Conservation (phyloP, 2,113 vertebrate species). For the Syrrhaptes paradoxus region DNA sequence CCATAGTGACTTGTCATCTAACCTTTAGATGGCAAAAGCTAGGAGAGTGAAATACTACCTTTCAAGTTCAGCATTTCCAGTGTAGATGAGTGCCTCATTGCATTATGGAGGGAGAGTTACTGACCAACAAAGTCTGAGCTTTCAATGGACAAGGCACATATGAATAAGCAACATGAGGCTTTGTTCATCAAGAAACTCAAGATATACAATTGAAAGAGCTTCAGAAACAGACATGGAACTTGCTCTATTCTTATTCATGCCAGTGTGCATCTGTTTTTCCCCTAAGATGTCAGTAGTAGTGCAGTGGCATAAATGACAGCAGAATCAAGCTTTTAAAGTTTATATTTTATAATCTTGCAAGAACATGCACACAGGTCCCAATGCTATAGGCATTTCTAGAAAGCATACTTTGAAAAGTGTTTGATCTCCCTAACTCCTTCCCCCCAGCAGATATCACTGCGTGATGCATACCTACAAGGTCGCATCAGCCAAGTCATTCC, state of each 20-base stretch:
- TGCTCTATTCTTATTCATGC: neutral
- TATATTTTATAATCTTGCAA: neutral
- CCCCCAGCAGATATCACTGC: neutral
- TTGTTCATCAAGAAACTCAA: neutral
- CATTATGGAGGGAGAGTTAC: neutral
- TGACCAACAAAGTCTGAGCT: neutral
- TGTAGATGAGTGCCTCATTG: neutral
- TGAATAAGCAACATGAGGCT: neutral
- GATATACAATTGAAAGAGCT: neutral
- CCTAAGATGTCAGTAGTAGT: neutral
- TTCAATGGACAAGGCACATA: neutral
- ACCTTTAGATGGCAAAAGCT: neutral
- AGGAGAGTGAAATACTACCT: neutral
- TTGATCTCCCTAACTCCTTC: neutral
- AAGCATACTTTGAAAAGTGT: neutral
- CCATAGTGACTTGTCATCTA: neutral
- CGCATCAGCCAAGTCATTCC: neutral
- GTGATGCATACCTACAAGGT: neutral
- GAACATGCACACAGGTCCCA: neutral
- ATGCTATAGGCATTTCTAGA: neutral
- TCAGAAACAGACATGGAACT: neutral
- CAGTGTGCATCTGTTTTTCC: accelerated
- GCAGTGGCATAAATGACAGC: neutral
- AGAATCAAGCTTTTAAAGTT: neutral
- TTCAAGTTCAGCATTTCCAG: neutral